Base-by-base conservation (phyloP, 2,113 vertebrate genomes). In the Alectura lathami region DNA sequence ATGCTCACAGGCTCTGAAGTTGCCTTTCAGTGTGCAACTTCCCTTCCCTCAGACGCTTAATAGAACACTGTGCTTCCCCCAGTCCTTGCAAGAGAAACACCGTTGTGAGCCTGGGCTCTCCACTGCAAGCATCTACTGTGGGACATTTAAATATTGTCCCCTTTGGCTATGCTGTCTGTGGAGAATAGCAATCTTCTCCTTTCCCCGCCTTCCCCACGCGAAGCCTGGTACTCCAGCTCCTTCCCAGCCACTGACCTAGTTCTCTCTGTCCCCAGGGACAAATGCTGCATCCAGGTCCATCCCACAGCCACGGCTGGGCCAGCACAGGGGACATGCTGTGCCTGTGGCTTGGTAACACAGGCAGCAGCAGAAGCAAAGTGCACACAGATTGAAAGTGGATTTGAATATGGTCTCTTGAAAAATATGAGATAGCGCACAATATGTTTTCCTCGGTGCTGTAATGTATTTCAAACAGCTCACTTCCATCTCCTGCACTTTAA, bases 401-500 rank as follows among this genome's bases (percentile, higher is more conserved):
- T 96, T 96, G 93, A 93, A 96, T 96, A 96, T 74, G 86, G 89
- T 92, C 89, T 95, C 96, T 92, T 96, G 87, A 93, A 97, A 91
- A 96, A 94, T 95, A 96, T 59, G 86, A 95, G 94, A 88, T 96
- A 93, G 76, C 2, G 3, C 73, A 89, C 95, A 96, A 96, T 97
- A 96, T 96, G 94, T 93, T 97, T 96, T 97, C 93, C 96, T 95
- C 6, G 2, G 88, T 90, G 83, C 77, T 90, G 79, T 93, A 94
- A 93, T 96, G 77, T 96, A 93, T 96, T 97, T 96, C 94, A 95
- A 94, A 96, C 85, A 96, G 92, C 93, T 95, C 93, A 86, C 86
- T 96, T 95, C 93, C 94, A 95, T 96, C 91, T 77, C 91, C 92
- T 88, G 92, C 89, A 94, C 93, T 96, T 94, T 96, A 97, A 96